Evolutionary conservation across 2,888 invertebrate species (phyloP).

Genomic region (Timandra comae): DNA sequence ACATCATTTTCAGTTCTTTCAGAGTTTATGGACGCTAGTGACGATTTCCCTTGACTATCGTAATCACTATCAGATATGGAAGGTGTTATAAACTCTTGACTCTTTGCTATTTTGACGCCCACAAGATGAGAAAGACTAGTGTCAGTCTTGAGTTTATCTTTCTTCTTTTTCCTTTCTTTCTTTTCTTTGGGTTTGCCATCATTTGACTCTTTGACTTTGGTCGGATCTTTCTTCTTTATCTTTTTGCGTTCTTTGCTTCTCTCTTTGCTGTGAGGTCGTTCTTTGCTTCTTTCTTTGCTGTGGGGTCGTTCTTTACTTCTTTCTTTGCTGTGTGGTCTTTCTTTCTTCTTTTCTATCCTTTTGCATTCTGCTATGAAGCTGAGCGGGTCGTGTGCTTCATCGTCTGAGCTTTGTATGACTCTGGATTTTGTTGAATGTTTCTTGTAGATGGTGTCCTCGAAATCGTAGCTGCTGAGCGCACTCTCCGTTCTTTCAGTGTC

Average conservation of each 20-base stretch:
- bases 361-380: conserved; percentile 38
- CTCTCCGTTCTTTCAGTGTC: conserved; percentile 38
- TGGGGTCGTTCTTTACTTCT: conserved; percentile 36
- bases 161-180: conserved; percentile 31
- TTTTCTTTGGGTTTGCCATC: conserved; percentile 23
- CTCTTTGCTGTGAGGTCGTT: conserved; percentile 18
- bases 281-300: conserved; percentile 20
- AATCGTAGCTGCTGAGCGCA: conserved; percentile 30
- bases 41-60: conserved; percentile 49
- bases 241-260: conserved; percentile 22
- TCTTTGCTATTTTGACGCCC: conserved; percentile 46
- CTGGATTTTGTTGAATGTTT: conserved; percentile 33
- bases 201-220: conserved; percentile 8
- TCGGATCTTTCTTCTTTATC: conserved; percentile 22
- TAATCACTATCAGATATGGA: conserved; percentile 41
- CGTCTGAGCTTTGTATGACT: conserved; percentile 24
- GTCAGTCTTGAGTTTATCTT: conserved; percentile 17
- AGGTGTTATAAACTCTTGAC: conserved; percentile 7
- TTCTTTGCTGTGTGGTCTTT: conserved; percentile 50
- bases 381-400: conserved; percentile 48
- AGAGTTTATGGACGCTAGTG: conserved; percentile 33
- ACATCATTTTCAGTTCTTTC: conserved; percentile 39
- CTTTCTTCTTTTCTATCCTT: conserved; percentile 42
- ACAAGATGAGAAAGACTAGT: conserved; percentile 38
- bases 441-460: conserved; percentile 24